These are phyloP conservation scores for Drosophila varians DNA, from an alignment of 1,140 invertebrate genomes.

Conservation along the genomic window DNA sequence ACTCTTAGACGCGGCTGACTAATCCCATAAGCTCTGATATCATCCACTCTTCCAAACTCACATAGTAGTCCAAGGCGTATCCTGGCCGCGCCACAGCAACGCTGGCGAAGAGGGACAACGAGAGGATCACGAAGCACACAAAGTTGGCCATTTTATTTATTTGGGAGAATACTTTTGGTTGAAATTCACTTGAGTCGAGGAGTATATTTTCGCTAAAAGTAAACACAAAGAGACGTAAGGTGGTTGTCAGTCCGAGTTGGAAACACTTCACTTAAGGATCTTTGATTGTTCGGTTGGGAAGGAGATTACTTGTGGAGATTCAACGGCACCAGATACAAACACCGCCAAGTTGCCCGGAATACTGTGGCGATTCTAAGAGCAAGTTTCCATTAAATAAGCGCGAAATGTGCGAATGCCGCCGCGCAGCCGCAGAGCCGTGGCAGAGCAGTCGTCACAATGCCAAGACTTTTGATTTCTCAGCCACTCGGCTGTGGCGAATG, in stretches of 20 bases:
- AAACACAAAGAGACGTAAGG: slow-evolving; percentile 36
- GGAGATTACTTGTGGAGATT: slow-evolving; percentile 68
- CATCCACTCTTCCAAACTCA: slow-evolving; percentile 52
- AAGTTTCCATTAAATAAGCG: slow-evolving; percentile 79
- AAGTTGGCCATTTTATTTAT: slow-evolving; percentile 75
- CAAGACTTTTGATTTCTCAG: slow-evolving; percentile 69
- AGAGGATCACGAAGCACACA: slow-evolving; percentile 69
- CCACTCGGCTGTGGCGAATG: slow-evolving; percentile 63
- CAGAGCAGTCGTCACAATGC: slow-evolving; percentile 38
- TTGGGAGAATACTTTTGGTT: slow-evolving; percentile 20
- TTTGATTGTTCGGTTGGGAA: background rate
- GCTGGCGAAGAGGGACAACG: slow-evolving; percentile 64
- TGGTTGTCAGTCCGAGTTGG: background rate
- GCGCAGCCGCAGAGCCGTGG: slow-evolving; percentile 34
- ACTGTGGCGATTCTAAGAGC: slow-evolving; percentile 82
- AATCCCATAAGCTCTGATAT: too few species aligned
- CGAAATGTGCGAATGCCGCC: slow-evolving; percentile 49
- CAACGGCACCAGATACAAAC: slow-evolving; percentile 79
- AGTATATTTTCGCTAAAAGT: slow-evolving; percentile 43
- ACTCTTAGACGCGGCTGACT: too few species aligned
- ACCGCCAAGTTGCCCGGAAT: slow-evolving; percentile 81
- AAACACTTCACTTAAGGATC: slow-evolving; percentile 27
- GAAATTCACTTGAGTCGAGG: slow-evolving; percentile 14
- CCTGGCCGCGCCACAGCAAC: slow-evolving; percentile 72
- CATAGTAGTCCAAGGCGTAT: slow-evolving; percentile 83